Evolutionary conservation across 2,888 invertebrate species (phyloP), one percentile per base, ranked within the genome.

Genomic region (Polymixis flavicincta): DNA sequence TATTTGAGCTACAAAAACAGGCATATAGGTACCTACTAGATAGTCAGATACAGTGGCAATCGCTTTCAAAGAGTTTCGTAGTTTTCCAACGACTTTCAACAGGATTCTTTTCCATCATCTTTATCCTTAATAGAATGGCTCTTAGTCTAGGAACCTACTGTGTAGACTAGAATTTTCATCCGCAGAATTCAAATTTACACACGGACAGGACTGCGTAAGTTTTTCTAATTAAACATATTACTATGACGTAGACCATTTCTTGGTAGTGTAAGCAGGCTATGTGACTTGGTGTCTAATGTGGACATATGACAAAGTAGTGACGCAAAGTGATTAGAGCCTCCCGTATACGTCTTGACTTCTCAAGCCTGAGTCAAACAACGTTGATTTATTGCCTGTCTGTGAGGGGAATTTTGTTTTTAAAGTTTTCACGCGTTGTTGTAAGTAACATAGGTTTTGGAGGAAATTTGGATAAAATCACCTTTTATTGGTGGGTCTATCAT

Each of bases 261-360:
- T 66, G 66, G 61, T 37, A 82, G 42, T 67, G 67, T 59, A 42
- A 64, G 52, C 66, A 22, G 48, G 4, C 13, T 70, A 83, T 82
- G 84, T 82, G 82, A 83, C 82, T 80, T 70, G 76, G 55, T 42
- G 54, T 57, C 61, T 82, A 85, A 84, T 78, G 75, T 72, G 37
- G 32, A 76, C 66, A 72, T 64, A 70, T 68, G 65, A 77, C 71
- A 64, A 25, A 65, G 70, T 54, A 55, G 67, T 82, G 84, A 82
- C 84, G 82, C 82, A 83, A 61, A 76, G 59, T 83, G 80, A 83
- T 82, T 83, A 83, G 84, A 52, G n/a, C 61, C 80, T 76, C 63
- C 82, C 76, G 25, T 82, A 66, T 83, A 83, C 19, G 76, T 25
- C 25, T 54, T 17, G 69, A 60, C 11, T 37, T 52, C n/a, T 50